Evolutionary conservation across 2,797 vertebrate species (phyloP).

Genomic region (Acridotheres tristis): DNA sequence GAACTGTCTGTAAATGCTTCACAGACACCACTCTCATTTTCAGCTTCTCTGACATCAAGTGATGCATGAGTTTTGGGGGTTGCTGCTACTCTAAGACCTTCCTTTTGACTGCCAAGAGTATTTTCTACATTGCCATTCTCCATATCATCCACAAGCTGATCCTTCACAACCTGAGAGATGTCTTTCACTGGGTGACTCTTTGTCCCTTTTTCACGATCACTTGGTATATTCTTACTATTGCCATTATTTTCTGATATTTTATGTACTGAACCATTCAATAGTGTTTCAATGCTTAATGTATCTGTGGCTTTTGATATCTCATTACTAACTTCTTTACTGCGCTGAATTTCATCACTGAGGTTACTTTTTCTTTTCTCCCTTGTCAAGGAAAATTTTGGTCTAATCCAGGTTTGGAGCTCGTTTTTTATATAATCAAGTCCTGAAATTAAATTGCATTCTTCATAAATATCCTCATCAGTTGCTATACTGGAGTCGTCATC

Average conservation of each 20-base stretch:
- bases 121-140: slow-evolving; percentile 94
- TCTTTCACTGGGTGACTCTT: slow-evolving; percentile 69
- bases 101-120: slow-evolving; percentile 72
- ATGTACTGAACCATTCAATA: slow-evolving; percentile 76
- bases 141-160: slow-evolving; percentile 88
- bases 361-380: slow-evolving; percentile 83
- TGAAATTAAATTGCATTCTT: slow-evolving; percentile 86
- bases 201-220: slow-evolving; percentile 61
- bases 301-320: slow-evolving; percentile 71
- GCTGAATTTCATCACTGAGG: slow-evolving; percentile 85
- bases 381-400: slow-evolving; percentile 81
- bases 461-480: slow-evolving; percentile 89
- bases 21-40: slow-evolving; percentile 71
- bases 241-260: slow-evolving; percentile 78
- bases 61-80: slow-evolving; percentile 76
- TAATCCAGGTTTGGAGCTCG: slow-evolving; percentile 91
- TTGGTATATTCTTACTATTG: slow-evolving; percentile 69
- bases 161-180: slow-evolving; percentile 66
- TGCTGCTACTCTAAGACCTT: slow-evolving; percentile 75
- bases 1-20: slow-evolving; percentile 67
- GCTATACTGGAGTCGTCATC: slow-evolving; percentile 87
- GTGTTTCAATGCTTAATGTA: slow-evolving; percentile 71
- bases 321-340: slow-evolving; percentile 72
- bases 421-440: slow-evolving; percentile 93
- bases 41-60: slow-evolving; percentile 71